A percentile compares a stretch with the other conserved stretches of the same genome.
Conservation (phyloP, 1,140 invertebrate genomes). For the Leptoteleia sp. region DNA sequence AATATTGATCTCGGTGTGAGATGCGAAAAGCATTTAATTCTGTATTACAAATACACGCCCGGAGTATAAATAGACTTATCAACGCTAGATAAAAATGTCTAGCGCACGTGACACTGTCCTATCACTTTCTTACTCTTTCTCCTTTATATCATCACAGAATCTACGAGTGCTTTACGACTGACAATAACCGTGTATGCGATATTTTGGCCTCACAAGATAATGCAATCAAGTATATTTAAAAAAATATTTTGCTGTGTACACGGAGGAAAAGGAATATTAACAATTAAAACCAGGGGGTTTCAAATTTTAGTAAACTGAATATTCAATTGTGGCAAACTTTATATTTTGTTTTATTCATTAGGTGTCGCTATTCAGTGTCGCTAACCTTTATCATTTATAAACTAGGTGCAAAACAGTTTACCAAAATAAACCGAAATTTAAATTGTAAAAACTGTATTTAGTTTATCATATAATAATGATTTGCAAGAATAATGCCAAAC, state of each 20-base stretch:
- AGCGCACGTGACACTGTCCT: slow-evolving; percentile 28
- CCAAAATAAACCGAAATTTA: too few species aligned
- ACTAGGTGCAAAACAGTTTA: too few species aligned
- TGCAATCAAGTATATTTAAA: slow-evolving; percentile 15
- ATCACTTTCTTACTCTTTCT: slow-evolving; percentile 50
- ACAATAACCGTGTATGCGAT: slow-evolving; percentile 11
- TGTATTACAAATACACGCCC: slow-evolving; percentile 30
- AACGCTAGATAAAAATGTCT: slow-evolving; percentile 48
- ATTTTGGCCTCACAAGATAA: slow-evolving; percentile 37
- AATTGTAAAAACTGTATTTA: too few species aligned
- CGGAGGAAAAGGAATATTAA: too few species aligned
- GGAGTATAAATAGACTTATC: slow-evolving; percentile 54
- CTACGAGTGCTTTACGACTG: slow-evolving; percentile 22
- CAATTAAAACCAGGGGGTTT: too few species aligned
- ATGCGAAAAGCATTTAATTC: slow-evolving; percentile 33
- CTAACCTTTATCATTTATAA: too few species aligned
- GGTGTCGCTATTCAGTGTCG: too few species aligned
- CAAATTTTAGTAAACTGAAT: too few species aligned
- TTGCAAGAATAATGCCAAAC: too few species aligned
- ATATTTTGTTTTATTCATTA: too few species aligned
- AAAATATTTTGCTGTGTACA: slow-evolving; percentile 20
- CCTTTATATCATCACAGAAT: slow-evolving; percentile 26
- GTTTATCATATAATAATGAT: too few species aligned
- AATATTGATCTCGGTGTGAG: slow-evolving; percentile 18
- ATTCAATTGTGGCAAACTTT: too few species aligned